These are phyloP conservation scores for Heteropelma amictum DNA, from an alignment of 2,888 invertebrate species.

Conservation along the genomic window DNA sequence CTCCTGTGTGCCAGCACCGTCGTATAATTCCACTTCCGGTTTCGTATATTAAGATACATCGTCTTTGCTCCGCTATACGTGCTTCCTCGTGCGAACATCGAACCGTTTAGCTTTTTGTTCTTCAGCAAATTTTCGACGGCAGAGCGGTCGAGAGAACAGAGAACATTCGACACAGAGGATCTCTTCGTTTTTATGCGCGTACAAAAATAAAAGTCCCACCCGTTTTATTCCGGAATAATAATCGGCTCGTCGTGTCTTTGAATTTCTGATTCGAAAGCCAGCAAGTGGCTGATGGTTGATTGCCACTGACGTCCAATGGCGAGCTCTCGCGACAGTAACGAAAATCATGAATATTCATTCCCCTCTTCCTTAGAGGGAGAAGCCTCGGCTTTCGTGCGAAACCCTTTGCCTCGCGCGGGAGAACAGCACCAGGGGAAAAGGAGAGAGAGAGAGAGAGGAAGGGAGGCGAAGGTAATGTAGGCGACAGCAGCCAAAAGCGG, in stretches of 20 bases:
- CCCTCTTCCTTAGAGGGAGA: slow-evolving; percentile 70
- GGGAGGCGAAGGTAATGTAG: slow-evolving; percentile 46
- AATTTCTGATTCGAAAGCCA: slow-evolving; percentile 60
- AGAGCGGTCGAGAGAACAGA: too few relatives aligned
- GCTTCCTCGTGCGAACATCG: slow-evolving; percentile 9
- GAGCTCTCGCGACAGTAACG: slow-evolving; percentile 70
- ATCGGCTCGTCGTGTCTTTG: slow-evolving; percentile 56
- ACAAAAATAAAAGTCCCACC: too few relatives aligned
- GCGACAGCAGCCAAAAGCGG: slow-evolving; percentile 52
- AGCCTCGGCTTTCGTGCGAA: slow-evolving; percentile 63
- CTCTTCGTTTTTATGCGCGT: background rate
- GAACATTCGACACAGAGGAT: too few relatives aligned
- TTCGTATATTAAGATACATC: slow-evolving; percentile 49
- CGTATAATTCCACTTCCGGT: slow-evolving; percentile 73
- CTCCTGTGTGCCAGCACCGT: slow-evolving; percentile 12
- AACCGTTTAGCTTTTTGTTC: slow-evolving; percentile 17
- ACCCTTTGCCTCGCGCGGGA: slow-evolving; percentile 55
- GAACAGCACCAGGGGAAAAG: too few relatives aligned
- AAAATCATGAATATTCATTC: slow-evolving; percentile 76
- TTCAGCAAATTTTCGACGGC: too few relatives aligned
- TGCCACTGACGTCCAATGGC: slow-evolving; percentile 76
- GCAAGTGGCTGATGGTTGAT: slow-evolving; percentile 70
- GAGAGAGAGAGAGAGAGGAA: slow-evolving; percentile 39
- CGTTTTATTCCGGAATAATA: slow-evolving; percentile 48
- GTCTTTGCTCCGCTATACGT: background rate